Evolutionary conservation across 2,113 vertebrate species (phyloP).

Genomic region (Hipposideros armiger): DNA sequence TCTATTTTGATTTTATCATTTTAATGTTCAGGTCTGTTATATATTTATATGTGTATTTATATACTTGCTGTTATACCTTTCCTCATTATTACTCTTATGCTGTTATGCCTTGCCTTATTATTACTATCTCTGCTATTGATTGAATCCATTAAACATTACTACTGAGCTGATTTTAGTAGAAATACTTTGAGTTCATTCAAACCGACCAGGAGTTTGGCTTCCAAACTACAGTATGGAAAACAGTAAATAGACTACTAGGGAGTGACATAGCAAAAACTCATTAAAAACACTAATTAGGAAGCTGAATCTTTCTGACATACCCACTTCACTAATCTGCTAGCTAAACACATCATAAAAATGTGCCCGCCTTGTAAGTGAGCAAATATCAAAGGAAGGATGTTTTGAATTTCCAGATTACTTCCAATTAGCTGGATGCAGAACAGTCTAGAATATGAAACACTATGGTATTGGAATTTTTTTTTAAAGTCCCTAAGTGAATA

Average conservation of each 20-base stretch:
- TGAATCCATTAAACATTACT: conserved; percentile 3
- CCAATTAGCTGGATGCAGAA: neutral
- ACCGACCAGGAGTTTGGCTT: conserved; percentile 27
- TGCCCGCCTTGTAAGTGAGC: neutral
- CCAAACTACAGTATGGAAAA: neutral
- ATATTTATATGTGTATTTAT: neutral
- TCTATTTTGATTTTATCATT: neutral
- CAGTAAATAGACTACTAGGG: conserved; percentile 38
- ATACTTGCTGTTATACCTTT: neutral
- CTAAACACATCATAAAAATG: conserved; percentile 61
- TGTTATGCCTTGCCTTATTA: neutral
- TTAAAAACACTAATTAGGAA: conserved; percentile 67
- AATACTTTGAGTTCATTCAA: conserved; percentile 49
- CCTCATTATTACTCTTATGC: neutral
- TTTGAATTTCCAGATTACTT: conserved; percentile 57
- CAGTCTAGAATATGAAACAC: neutral
- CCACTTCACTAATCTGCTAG: conserved; percentile 56
- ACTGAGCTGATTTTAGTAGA: neutral
- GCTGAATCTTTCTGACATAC: conserved; percentile 60
- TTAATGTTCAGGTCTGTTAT: neutral
- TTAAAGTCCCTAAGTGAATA: neutral
- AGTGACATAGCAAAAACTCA: conserved; percentile 68
- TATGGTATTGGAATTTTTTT: neutral
- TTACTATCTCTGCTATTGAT: neutral
- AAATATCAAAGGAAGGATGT: conserved; percentile 10